These are phyloP conservation scores for Cactoblastis cactorum DNA, from an alignment of 2,888 invertebrate species.

Conservation along the genomic window DNA sequence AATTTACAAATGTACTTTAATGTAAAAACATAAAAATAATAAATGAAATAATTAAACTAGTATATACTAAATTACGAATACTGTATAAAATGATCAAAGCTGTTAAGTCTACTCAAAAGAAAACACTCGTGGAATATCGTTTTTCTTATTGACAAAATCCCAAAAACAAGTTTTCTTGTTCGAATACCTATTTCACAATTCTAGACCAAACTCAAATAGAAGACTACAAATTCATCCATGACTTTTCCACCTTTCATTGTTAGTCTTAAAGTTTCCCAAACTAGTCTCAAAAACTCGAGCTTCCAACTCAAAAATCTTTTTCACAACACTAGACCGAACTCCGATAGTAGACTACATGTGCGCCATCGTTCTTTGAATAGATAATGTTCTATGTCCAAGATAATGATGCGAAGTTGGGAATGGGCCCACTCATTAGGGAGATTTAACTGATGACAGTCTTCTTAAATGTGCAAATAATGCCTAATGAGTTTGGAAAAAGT, in stretches of 20 bases:
- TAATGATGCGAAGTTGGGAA: slow-evolving; percentile 41
- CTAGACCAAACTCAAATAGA: too few species aligned
- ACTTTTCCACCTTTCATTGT: background rate
- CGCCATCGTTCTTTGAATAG: slow-evolving; percentile 38
- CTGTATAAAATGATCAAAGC: too few species aligned
- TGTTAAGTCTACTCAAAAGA: too few species aligned
- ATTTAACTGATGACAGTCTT: slow-evolving; percentile 32
- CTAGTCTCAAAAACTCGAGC: background rate
- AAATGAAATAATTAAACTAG: too few species aligned
- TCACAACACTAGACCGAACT: slow-evolving; percentile 5
- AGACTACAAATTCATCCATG: too few species aligned
- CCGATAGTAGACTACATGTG: slow-evolving; percentile 39
- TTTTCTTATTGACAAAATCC: too few species aligned
- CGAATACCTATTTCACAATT: too few species aligned
- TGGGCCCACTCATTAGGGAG: slow-evolving; percentile 43
- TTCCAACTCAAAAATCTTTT: background rate
- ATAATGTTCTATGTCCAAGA: slow-evolving; percentile 38
- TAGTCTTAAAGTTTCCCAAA: background rate
- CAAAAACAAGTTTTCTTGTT: too few species aligned
- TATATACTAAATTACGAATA: too few species aligned
- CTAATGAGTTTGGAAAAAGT: slow-evolving; percentile 13
- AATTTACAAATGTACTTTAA: too few species aligned
- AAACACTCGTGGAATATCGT: too few species aligned
- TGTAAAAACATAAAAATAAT: too few species aligned
- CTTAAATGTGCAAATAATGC: slow-evolving; percentile 12